These are phyloP conservation scores for Perognathus longimembris DNA, from an alignment of 2,113 vertebrate genomes.

Conservation along the genomic window DNA sequence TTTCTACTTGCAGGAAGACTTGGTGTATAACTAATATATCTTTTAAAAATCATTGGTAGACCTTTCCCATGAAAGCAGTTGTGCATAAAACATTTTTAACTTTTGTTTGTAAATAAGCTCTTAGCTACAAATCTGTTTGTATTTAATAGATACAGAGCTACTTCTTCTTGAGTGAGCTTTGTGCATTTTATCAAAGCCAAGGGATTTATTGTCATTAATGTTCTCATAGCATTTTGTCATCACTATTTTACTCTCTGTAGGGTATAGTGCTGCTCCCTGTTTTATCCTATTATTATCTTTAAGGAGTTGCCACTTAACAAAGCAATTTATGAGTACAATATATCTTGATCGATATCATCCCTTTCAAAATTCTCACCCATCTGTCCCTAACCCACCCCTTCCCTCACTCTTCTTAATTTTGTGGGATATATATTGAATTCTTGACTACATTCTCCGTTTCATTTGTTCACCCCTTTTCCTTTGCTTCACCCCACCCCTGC, in stretches of 20 bases:
- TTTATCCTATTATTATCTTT: background rate
- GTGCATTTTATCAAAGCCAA: background rate
- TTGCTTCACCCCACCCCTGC: too few species aligned
- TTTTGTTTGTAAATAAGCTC: background rate
- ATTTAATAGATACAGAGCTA: background rate
- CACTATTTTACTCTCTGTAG: background rate
- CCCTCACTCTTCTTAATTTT: too few species aligned
- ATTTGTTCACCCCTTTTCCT: too few species aligned
- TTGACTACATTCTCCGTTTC: too few species aligned
- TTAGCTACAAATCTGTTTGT: background rate
- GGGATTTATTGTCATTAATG: background rate
- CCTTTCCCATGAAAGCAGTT: background rate
- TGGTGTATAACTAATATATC: background rate
- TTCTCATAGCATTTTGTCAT: background rate
- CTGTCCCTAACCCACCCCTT: too few species aligned
- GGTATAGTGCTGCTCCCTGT: background rate
- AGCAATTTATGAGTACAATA: too few species aligned
- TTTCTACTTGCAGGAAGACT: background rate
- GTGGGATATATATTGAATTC: too few species aligned
- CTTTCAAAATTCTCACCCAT: too few species aligned
- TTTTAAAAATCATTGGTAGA: background rate
- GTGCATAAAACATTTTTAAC: background rate
- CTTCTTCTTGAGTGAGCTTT: slow-evolving; percentile 3
- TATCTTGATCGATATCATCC: too few species aligned
- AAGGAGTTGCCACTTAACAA: too few species aligned